phyloP scores from a whole-genome alignment of 2,797 vertebrate genomes.

The Melanogrammus aeglefinus region DNA sequence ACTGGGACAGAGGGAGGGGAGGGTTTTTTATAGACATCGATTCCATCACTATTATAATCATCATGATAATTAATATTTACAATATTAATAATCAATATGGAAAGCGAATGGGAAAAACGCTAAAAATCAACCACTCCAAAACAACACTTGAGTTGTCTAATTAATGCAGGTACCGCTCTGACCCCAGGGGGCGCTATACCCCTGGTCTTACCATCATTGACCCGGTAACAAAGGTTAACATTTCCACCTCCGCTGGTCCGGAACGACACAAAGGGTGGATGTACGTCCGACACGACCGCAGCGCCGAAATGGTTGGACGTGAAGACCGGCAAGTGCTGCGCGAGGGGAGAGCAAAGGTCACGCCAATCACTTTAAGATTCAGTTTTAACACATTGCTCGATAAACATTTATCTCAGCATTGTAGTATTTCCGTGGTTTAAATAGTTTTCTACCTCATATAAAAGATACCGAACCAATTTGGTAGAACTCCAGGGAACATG shows the following conservation, averaged over 20 bases:
- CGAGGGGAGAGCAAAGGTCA: conserved; percentile 6
- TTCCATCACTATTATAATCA: too few species aligned
- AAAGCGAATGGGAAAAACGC: too few species aligned
- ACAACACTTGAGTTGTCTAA: too few species aligned
- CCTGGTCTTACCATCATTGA: conserved; percentile 86
- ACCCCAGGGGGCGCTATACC: too few species aligned
- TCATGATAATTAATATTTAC: too few species aligned
- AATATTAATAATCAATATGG: too few species aligned
- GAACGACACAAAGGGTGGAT: conserved; percentile 99
- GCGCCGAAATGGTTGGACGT: conserved; percentile 93
- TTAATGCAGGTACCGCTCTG: too few species aligned
- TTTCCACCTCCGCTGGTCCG: conserved; percentile 95
- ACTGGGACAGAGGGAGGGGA: conserved; percentile 66
- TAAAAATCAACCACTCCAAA: too few species aligned
- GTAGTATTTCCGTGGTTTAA: neutral
- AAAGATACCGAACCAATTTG: neutral
- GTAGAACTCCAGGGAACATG: neutral
- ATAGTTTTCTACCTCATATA: neutral
- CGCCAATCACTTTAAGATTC: neutral
- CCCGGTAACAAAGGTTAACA: conserved; percentile 95
- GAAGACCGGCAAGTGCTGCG: conserved; percentile 93
- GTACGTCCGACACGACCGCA: conserved; percentile 94
- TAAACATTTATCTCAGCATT: too few species aligned
- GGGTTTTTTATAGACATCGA: too few species aligned
- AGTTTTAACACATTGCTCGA: neutral